Conservation (phyloP, 2,797 vertebrate species). For the Gastrophryne carolinensis region DNA sequence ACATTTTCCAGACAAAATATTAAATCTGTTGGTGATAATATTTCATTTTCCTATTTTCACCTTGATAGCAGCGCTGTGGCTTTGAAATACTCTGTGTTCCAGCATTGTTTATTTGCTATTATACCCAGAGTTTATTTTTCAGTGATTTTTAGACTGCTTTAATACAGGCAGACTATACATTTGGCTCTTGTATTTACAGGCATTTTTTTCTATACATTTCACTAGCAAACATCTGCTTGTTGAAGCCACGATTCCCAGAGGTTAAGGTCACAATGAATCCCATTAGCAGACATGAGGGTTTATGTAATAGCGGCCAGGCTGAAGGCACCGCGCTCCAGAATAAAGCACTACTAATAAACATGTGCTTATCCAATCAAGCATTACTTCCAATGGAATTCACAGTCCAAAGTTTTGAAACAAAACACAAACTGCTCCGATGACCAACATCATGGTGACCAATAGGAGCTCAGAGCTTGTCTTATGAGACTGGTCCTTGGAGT, state of each 20-base stretch:
- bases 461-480: not conserved
- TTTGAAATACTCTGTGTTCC: too few species aligned
- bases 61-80: too few species aligned
- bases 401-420: not conserved
- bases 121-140: too few species aligned
- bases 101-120: too few species aligned
- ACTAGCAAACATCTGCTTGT: constrained; percentile 30
- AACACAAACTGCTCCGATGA: not conserved
- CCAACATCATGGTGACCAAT: not conserved
- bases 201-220: constrained; percentile 9
- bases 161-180: not conserved
- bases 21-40: too few species aligned
- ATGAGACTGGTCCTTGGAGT: not conserved
- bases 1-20: too few species aligned
- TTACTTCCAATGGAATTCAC: too few species aligned
- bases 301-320: constrained; percentile 21
- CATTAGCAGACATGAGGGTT: constrained; percentile 15
- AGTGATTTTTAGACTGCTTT: too few species aligned
- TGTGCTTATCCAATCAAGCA: too few species aligned
- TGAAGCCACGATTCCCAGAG: constrained; percentile 23
- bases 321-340: too few species aligned
- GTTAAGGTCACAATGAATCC: constrained; percentile 18
- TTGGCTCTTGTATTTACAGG: constrained; percentile 12
- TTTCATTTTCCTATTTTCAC: too few species aligned
- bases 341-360: too few species aligned